Percentiles rank a stretch among this genome's conserved stretches.
These are phyloP conservation scores for Burhinus oedicnemus DNA, from an alignment of 2,113 vertebrate genomes.

Conservation along the genomic window DNA sequence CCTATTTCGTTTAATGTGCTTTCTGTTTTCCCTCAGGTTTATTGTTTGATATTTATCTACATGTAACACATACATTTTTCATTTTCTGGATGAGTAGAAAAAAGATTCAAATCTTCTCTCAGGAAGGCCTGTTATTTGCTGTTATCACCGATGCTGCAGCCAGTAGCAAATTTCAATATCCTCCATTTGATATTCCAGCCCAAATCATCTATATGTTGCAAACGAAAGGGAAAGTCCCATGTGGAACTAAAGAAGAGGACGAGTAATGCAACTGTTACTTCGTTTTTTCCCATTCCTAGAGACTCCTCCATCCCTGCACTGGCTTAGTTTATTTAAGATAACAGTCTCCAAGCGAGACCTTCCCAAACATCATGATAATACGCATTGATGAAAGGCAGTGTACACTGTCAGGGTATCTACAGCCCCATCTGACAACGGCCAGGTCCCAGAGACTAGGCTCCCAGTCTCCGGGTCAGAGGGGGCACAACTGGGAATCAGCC, in stretches of 20 bases:
- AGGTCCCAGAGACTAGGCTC: not conserved
- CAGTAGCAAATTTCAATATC: constrained; percentile 7
- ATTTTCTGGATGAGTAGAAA: constrained; percentile 5
- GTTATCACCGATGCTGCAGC: not conserved
- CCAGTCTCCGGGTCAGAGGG: rapidly evolving
- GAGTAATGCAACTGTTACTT: not conserved
- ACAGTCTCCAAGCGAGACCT: not conserved
- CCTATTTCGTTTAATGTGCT: not conserved
- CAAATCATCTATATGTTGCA: not conserved
- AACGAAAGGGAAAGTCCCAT: not conserved
- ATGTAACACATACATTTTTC: not conserved
- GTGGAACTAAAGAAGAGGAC: not conserved
- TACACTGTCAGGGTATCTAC: not conserved
- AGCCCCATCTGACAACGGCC: not conserved
- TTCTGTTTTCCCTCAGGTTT: not conserved
- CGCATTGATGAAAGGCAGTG: not conserved
- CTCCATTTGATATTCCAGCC: not conserved
- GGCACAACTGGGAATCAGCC: not conserved
- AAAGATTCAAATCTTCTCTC: not conserved
- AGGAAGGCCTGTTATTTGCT: not conserved
- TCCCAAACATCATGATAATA: not conserved
- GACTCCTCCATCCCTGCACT: not conserved
- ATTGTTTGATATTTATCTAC: not conserved
- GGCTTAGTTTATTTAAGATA: constrained; percentile 8
- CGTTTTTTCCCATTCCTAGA: not conserved